These are phyloP conservation scores for Magallana angulata DNA, from an alignment of 1,140 invertebrate genomes.

Conservation along the genomic window DNA sequence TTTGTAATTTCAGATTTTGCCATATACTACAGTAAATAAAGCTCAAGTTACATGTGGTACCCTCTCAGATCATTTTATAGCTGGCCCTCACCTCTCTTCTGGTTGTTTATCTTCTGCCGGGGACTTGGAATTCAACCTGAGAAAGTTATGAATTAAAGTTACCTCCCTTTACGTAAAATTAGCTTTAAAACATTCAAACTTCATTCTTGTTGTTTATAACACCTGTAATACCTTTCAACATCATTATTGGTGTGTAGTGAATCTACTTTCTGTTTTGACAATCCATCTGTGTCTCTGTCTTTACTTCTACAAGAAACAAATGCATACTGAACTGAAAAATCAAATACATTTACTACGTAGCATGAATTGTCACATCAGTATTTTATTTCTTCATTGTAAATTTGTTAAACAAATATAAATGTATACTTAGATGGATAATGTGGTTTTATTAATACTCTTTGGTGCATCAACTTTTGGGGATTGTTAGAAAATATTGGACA, in stretches of 20 bases:
- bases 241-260: background rate
- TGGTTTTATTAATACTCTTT: too few relatives aligned
- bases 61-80: background rate
- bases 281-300: background rate
- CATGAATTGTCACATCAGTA: too few relatives aligned
- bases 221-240: background rate
- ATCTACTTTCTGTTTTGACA: background rate
- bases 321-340: too few relatives aligned
- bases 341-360: too few relatives aligned
- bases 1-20: too few relatives aligned
- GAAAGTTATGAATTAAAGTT: background rate
- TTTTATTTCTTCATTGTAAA: too few relatives aligned
- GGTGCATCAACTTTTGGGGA: too few relatives aligned
- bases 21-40: too few relatives aligned
- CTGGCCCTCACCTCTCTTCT: constrained; percentile 2
- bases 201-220: background rate
- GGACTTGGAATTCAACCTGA: constrained; percentile 1
- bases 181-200: background rate
- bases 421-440: too few relatives aligned
- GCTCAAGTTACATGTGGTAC: too few relatives aligned
- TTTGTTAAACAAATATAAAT: too few relatives aligned
- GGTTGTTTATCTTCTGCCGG: background rate
- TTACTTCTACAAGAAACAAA: background rate
- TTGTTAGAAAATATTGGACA: too few relatives aligned
- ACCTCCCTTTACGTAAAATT: background rate